Conservation (phyloP, 1,140 invertebrate genomes). For the Linepithema humile region DNA sequence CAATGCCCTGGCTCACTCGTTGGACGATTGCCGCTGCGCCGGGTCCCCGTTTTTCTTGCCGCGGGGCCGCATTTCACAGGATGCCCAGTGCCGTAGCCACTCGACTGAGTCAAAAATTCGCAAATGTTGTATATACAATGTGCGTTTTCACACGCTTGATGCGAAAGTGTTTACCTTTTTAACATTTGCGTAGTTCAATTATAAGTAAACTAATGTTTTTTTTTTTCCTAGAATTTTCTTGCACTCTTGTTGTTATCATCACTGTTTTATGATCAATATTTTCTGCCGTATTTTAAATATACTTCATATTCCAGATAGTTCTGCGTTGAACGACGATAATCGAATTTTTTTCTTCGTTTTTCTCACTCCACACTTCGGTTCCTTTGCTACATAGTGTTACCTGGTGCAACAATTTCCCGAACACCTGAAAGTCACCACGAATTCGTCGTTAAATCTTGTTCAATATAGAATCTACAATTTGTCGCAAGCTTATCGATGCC, state of each 20-base stretch:
- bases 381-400: too few relatives aligned
- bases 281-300: not conserved
- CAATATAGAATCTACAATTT: not conserved
- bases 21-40: slow-evolving; percentile 25
- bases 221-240: not conserved
- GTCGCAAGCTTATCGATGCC: not conserved
- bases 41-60: slow-evolving; percentile 69
- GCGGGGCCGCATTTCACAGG: slow-evolving; percentile 68
- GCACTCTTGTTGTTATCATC: not conserved
- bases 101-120: slow-evolving; percentile 7
- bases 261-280: not conserved
- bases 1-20: slow-evolving; percentile 53
- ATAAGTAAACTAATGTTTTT: not conserved
- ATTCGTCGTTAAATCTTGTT: not conserved
- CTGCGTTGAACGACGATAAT: too few relatives aligned
- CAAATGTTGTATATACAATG: not conserved
- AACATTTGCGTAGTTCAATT: too few relatives aligned
- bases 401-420: not conserved
- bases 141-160: not conserved
- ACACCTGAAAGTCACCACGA: not conserved
- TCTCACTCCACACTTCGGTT: not conserved
- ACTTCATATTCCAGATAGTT: not conserved
- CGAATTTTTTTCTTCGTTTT: not conserved
- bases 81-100: slow-evolving; percentile 59
- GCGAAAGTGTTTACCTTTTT: too few relatives aligned